These are phyloP conservation scores for Callopanchax toddi DNA, from an alignment of 2,113 vertebrate species.

Conservation along the genomic window DNA sequence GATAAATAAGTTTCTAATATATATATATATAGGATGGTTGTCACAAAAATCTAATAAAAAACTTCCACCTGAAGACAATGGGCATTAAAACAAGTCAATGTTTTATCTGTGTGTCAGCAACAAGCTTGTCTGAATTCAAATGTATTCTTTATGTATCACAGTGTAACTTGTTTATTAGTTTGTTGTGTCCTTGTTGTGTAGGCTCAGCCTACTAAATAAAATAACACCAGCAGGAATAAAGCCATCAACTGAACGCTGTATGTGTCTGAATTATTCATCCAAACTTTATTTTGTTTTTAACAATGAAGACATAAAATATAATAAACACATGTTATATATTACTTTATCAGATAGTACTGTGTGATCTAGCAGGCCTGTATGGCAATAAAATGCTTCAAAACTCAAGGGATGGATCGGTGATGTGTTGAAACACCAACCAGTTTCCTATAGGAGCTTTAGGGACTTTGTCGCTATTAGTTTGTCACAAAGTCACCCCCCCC, in stretches of 20 bases:
- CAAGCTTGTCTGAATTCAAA: slow-evolving; percentile 7
- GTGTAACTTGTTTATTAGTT: slow-evolving; percentile 5
- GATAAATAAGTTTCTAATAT: too few species aligned
- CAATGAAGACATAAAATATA: too few species aligned
- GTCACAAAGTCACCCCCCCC: too few species aligned
- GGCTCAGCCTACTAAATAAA: slow-evolving; percentile 33
- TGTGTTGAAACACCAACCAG: too few species aligned
- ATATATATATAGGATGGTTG: too few species aligned
- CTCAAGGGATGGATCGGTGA: too few species aligned
- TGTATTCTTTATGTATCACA: slow-evolving; percentile 12
- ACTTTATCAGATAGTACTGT: too few species aligned
- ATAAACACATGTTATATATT: too few species aligned
- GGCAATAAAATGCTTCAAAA: too few species aligned
- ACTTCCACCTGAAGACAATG: slow-evolving; percentile 8
- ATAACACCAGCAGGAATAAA: slow-evolving; percentile 78
- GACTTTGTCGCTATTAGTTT: background rate
- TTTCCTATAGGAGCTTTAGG: background rate
- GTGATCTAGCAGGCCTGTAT: too few species aligned
- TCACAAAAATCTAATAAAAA: background rate
- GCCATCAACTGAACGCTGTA: slow-evolving; percentile 72
- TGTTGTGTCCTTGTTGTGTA: slow-evolving; percentile 43
- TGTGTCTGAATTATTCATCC: slow-evolving; percentile 35
- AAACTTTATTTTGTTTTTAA: too few species aligned
- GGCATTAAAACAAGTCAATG: slow-evolving; percentile 2
- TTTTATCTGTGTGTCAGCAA: slow-evolving; percentile 9